Percentiles rank a stretch among this genome's conserved stretches.
phyloP scores from a whole-genome alignment of 2,888 invertebrate species.

The Ecliptopera silaceata region DNA sequence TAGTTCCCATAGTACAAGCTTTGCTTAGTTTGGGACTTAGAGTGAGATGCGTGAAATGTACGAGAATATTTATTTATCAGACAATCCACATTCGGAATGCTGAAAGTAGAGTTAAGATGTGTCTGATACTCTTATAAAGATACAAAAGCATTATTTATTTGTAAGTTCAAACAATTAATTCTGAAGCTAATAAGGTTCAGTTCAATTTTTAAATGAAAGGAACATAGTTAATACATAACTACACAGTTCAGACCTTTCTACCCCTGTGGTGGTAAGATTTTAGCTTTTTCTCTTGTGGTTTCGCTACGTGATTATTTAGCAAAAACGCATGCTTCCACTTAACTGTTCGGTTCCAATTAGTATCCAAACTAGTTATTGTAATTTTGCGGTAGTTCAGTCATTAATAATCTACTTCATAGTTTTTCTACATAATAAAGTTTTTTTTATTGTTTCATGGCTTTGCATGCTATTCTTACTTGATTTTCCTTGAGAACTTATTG shows the following conservation, averaged over 20 bases:
- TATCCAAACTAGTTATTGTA: slow-evolving; percentile 15
- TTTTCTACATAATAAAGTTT: slow-evolving; percentile 8
- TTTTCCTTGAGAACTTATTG: too few species aligned
- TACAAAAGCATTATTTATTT: too few species aligned
- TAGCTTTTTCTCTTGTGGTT: slow-evolving; percentile 7
- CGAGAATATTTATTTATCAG: too few species aligned
- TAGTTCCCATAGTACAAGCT: too few species aligned
- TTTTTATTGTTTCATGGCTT: slow-evolving; percentile 3
- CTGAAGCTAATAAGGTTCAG: too few species aligned
- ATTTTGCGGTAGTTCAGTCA: slow-evolving; percentile 10
- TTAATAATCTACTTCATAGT: slow-evolving; percentile 2
- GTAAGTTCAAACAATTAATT: too few species aligned
- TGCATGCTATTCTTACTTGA: not conserved
- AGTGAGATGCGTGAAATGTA: too few species aligned
- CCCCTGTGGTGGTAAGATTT: not conserved
- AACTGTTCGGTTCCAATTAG: slow-evolving; percentile 11
- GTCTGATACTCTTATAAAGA: too few species aligned
- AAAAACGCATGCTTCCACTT: slow-evolving; percentile 9
- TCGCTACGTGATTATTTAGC: slow-evolving; percentile 9
- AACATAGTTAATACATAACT: not conserved
- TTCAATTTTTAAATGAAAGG: not conserved
- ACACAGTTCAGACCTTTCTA: not conserved
- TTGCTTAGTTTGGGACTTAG: too few species aligned
- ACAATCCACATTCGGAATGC: too few species aligned
- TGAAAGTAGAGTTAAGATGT: too few species aligned